Evolutionary conservation across 2,888 invertebrate species (phyloP).

Genomic region (Zootermopsis nevadensis): DNA sequence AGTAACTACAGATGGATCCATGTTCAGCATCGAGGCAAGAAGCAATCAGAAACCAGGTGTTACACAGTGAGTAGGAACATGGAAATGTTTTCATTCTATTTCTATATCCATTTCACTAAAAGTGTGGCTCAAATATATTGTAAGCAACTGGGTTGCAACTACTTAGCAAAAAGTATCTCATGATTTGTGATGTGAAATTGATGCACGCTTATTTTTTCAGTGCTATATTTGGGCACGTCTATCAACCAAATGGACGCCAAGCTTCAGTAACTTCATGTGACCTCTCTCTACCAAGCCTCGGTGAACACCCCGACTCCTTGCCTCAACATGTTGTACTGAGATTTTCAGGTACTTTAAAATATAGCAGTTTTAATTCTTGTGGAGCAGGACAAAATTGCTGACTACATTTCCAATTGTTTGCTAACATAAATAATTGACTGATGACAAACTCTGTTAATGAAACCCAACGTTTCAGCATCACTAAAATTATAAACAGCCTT

Average conservation of each 20-base stretch:
- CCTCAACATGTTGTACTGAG: conserved; percentile 58
- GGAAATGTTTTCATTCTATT: too few relatives aligned
- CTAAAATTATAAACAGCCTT: too few relatives aligned
- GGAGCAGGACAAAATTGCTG: too few relatives aligned
- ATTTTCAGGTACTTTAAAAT: conserved; percentile 2
- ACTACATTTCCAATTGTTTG: too few relatives aligned
- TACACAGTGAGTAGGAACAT: conserved; percentile 14
- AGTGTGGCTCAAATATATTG: too few relatives aligned
- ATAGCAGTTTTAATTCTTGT: background rate
- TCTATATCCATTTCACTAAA: too few relatives aligned
- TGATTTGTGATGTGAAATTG: background rate
- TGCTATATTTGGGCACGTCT: conserved; percentile 54
- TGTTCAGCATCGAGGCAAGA: conserved; percentile 28
- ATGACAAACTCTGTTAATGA: too few relatives aligned
- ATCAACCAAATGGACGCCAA: conserved; percentile 54
- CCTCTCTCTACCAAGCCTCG: conserved; percentile 65
- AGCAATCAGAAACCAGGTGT: background rate
- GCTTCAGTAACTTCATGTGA: conserved; percentile 64
- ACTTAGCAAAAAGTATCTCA: too few relatives aligned
- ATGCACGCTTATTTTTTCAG: conserved; percentile 46
- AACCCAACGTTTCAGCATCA: too few relatives aligned
- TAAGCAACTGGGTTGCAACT: too few relatives aligned
- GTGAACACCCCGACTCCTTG: conserved; percentile 61
- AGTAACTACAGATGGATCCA: conserved; percentile 28
- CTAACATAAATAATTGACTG: too few relatives aligned